A percentile compares a stretch with the other conserved stretches of the same genome.
These are phyloP conservation scores for Sinelater perroti DNA, from an alignment of 2,888 invertebrate species.

Conservation along the genomic window DNA sequence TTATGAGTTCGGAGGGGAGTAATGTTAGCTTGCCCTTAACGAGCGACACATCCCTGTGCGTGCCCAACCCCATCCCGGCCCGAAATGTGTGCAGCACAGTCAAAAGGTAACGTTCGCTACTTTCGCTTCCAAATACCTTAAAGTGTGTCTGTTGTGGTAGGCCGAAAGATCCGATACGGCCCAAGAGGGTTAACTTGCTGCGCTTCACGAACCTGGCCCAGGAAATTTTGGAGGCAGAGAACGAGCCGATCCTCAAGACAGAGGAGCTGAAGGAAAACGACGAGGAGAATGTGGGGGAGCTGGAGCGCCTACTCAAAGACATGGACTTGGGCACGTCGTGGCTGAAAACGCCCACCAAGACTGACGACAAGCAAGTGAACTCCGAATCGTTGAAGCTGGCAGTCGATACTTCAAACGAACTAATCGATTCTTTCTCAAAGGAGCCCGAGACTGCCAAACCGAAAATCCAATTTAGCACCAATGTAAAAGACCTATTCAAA, in stretches of 20 bases:
- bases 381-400: background rate
- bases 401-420: background rate
- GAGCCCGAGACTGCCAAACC: background rate
- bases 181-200: slow-evolving; percentile 13
- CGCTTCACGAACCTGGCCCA: slow-evolving; percentile 36
- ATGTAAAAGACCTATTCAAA: background rate
- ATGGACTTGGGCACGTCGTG: slow-evolving; percentile 2
- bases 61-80: no score
- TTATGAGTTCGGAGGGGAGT: no score
- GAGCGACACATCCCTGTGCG: no score
- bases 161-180: background rate
- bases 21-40: no score
- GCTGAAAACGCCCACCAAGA: slow-evolving; percentile 4
- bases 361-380: background rate
- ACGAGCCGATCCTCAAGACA: slow-evolving; percentile 33
- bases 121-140: background rate
- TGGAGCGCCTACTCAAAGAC: background rate
- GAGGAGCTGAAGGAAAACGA: background rate
- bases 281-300: background rate
- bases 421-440: no score
- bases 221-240: slow-evolving; percentile 40
- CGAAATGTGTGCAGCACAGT: slow-evolving; percentile 6
- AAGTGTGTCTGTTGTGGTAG: background rate
- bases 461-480: background rate
- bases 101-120: slow-evolving; percentile 8